These are phyloP conservation scores for Drosophila kambysellisi DNA, from an alignment of 2,888 invertebrate genomes.

Conservation along the genomic window DNA sequence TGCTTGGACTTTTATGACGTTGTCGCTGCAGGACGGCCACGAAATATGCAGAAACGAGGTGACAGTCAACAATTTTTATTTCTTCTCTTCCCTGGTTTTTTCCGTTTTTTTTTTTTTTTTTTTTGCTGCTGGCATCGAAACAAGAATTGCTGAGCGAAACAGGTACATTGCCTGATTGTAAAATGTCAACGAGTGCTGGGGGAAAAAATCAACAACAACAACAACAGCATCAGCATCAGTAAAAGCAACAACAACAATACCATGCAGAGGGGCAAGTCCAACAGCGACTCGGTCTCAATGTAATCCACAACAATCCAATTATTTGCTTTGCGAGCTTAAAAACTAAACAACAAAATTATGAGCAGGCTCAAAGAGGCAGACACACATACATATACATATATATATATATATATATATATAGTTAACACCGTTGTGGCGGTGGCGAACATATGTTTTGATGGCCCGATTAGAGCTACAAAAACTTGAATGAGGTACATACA, in stretches of 20 bases:
- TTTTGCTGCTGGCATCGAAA: constrained; percentile 28
- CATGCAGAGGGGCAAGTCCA: constrained; percentile 24
- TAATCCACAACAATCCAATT: constrained; percentile 68
- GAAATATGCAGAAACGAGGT: constrained; percentile 73
- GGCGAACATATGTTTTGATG: constrained; percentile 70
- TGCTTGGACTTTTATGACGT: constrained; percentile 60
- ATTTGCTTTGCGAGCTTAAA: constrained; percentile 63
- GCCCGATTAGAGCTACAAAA: constrained; percentile 56
- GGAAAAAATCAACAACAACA: neutral
- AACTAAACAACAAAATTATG: constrained; percentile 68
- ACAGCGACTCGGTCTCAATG: constrained; percentile 30
- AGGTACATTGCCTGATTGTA: constrained; percentile 68
- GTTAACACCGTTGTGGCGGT: constrained; percentile 48
- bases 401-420: neutral
- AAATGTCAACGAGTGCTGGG: constrained; percentile 53
- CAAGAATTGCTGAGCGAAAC: constrained; percentile 58
- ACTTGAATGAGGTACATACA: neutral
- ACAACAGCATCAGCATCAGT: neutral
- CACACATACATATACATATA: neutral
- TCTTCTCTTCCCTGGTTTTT: neutral
- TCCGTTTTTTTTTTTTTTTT: neutral
- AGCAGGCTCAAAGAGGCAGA: constrained; percentile 36
- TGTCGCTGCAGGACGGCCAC: constrained; percentile 47
- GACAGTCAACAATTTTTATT: constrained; percentile 68
- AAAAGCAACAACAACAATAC: neutral